phyloP scores from a whole-genome alignment of 2,797 vertebrate genomes.

The Corythornis leucogaster region DNA sequence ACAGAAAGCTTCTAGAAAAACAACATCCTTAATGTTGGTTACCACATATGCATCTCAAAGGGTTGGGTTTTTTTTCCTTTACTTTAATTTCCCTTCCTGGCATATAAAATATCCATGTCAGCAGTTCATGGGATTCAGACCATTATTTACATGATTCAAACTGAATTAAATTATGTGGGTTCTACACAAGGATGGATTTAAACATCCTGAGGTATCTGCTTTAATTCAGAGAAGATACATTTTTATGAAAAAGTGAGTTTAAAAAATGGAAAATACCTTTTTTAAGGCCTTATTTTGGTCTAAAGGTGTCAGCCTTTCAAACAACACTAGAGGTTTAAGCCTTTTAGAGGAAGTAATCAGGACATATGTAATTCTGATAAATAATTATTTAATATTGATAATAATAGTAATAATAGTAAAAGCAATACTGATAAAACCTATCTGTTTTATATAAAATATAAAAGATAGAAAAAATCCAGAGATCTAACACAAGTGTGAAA shows the following conservation, averaged over 20 bases:
- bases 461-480: background rate
- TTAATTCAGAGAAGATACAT: background rate
- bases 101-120: background rate
- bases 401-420: no score
- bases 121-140: background rate
- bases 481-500: background rate
- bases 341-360: background rate
- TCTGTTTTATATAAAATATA: background rate
- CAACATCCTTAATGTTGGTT: background rate
- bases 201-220: background rate
- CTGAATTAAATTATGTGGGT: background rate
- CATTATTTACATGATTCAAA: background rate
- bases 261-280: background rate
- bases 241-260: background rate
- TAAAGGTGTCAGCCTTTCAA: background rate
- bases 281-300: background rate
- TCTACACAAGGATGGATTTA: background rate
- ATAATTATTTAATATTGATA: no score
- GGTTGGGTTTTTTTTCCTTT: fast-evolving
- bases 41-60: background rate
- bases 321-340: background rate
- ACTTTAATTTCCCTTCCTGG: background rate
- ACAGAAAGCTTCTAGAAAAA: background rate
- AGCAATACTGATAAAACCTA: background rate
- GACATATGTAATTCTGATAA: background rate